Conservation (phyloP, 1,140 invertebrate species). For the Bombus cullumanus region DNA sequence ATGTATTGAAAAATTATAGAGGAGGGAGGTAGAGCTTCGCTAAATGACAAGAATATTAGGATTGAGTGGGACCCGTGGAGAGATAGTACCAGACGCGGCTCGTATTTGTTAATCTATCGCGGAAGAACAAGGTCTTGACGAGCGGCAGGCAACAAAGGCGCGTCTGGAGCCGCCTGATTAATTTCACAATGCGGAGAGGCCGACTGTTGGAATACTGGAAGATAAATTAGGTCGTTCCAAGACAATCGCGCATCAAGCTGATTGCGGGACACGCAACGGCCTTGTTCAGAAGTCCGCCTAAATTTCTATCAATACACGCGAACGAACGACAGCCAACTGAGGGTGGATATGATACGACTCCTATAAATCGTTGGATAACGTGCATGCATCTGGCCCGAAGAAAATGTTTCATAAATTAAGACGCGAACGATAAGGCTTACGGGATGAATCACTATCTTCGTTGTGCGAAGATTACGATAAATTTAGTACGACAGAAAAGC, state of each 20-base stretch:
- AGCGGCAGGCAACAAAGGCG: constrained; percentile 53
- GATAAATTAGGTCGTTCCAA: constrained; percentile 66
- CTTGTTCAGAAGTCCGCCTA: constrained; percentile 28
- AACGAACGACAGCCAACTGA: constrained; percentile 24
- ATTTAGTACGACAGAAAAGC: too few relatives aligned
- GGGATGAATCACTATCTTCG: too few relatives aligned
- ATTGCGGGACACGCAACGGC: constrained; percentile 50
- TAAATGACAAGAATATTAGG: not conserved
- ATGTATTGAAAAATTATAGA: not conserved
- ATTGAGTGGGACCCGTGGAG: not conserved
- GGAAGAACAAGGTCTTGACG: constrained; percentile 19
- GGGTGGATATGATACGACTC: not conserved
- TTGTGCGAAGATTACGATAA: too few relatives aligned
- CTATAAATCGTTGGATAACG: constrained; percentile 28
- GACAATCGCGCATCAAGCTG: constrained; percentile 56
- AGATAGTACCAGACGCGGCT: constrained; percentile 34
- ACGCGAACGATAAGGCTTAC: not conserved
- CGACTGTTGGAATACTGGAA: constrained; percentile 50
- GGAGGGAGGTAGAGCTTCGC: not conserved
- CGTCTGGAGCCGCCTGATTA: constrained; percentile 64
- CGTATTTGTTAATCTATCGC: constrained; percentile 61
- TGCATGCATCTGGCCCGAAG: constrained; percentile 10
- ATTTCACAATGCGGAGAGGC: constrained; percentile 55
- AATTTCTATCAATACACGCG: constrained; percentile 52
- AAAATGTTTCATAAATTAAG: constrained; percentile 17